Evolutionary conservation across 2,113 vertebrate genomes (phyloP).

Genomic region (Falco punctatus): DNA sequence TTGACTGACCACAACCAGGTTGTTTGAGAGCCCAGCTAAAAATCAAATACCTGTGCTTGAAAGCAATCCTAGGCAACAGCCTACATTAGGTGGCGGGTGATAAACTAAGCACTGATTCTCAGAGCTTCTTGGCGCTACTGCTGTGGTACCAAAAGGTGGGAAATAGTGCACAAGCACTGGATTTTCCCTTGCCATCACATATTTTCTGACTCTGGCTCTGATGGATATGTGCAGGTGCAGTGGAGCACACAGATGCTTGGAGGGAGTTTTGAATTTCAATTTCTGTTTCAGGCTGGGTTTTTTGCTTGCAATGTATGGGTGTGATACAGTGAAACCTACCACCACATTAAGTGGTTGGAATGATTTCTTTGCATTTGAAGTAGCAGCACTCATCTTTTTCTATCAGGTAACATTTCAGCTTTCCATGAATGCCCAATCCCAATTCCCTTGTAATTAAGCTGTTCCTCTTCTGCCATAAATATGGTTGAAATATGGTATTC

Average conservation of each 20-base stretch:
- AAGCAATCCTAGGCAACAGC: neutral
- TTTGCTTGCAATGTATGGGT: neutral
- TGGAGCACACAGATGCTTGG: neutral
- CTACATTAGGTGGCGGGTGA: neutral
- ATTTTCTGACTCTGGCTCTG: neutral
- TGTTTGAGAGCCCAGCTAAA: neutral
- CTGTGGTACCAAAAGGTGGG: neutral
- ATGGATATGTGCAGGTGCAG: slow-evolving; percentile 10
- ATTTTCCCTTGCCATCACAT: neutral
- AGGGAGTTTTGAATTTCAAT: neutral
- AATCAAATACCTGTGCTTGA: neutral
- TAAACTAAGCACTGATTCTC: slow-evolving; percentile 16
- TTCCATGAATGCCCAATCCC: neutral
- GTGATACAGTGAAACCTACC: neutral
- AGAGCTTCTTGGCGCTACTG: neutral
- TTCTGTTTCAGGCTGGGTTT: neutral
- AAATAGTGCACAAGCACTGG: neutral
- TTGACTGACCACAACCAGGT: neutral
- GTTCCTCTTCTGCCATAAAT: neutral
- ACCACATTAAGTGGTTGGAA: rapidly evolving
- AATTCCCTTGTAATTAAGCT: neutral
- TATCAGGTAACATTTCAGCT: neutral
- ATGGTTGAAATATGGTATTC: neutral
- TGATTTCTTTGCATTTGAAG: neutral
- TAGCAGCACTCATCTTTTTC: neutral